These are phyloP conservation scores for Odontothrips loti DNA, from an alignment of 2,888 invertebrate genomes.

Conservation along the genomic window DNA sequence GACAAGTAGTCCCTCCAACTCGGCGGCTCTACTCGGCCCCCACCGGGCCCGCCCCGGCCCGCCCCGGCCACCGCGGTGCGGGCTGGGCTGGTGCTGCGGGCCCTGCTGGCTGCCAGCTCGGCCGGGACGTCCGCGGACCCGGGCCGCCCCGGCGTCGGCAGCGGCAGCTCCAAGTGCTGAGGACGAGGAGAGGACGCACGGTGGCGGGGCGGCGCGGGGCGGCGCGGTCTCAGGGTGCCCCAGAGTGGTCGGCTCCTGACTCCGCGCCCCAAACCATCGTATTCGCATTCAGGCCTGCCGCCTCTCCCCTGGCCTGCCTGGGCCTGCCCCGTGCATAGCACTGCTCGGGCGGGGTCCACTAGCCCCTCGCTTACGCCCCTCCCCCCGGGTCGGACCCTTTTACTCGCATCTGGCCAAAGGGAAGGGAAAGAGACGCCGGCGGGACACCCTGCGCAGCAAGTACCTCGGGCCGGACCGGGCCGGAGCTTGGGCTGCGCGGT, in stretches of 20 bases:
- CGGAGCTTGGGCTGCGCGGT: neutral
- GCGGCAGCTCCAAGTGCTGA: slow-evolving; percentile 9
- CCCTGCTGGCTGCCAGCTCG: slow-evolving; percentile 47
- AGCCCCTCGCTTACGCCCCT: slow-evolving; percentile 31
- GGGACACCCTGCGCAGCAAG: neutral
- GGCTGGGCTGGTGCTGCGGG: slow-evolving; percentile 48
- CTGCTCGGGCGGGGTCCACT: slow-evolving; percentile 31
- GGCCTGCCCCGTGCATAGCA: slow-evolving; percentile 12
- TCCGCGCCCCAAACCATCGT: slow-evolving; percentile 26
- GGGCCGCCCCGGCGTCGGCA: neutral
- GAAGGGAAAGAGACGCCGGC: neutral
- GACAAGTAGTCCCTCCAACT: slow-evolving; percentile 31
- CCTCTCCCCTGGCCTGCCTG: no score
- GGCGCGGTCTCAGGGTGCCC: slow-evolving; percentile 15
- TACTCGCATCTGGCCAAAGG: neutral
- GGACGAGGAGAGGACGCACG: no score
- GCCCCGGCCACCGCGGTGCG: slow-evolving; percentile 44
- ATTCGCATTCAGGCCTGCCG: neutral
- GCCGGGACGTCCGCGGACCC: slow-evolving; percentile 29
- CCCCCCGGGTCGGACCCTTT: slow-evolving; percentile 14
- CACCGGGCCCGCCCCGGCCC: slow-evolving; percentile 30
- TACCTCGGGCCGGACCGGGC: neutral
- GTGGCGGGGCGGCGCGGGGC: slow-evolving; percentile 21
- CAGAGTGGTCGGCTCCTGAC: slow-evolving; percentile 10
- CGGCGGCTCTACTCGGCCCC: slow-evolving; percentile 27